A percentile compares a stretch with the other conserved stretches of the same genome.
Evolutionary conservation across 1,140 invertebrate genomes (phyloP).

Genomic region (Drosophila serrata): DNA sequence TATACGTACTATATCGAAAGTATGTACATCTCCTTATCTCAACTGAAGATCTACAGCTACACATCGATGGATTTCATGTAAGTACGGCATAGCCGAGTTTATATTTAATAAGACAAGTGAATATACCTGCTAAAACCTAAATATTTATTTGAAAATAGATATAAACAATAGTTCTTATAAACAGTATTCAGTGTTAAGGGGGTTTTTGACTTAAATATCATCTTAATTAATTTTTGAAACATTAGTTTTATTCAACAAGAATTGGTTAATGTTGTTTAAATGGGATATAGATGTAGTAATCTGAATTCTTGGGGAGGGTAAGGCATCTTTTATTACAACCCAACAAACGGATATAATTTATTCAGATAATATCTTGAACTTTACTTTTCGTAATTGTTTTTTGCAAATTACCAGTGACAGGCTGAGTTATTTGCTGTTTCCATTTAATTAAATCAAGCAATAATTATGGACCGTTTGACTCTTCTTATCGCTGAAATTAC

Average conservation of each 20-base stretch:
- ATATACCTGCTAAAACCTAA: no score
- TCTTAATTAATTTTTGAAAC: not conserved
- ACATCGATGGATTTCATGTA: no score
- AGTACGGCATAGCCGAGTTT: no score
- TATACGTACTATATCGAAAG: no score
- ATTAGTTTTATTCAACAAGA: not conserved
- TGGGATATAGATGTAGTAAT: not conserved
- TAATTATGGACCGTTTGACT: constrained; percentile 45
- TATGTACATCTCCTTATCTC: no score
- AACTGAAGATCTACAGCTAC: no score
- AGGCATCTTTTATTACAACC: not conserved
- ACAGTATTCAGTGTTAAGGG: no score
- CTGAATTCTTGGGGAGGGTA: not conserved
- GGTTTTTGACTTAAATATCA: no score
- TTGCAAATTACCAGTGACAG: constrained; percentile 27
- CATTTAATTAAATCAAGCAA: constrained; percentile 55
- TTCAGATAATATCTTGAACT: constrained; percentile 31
- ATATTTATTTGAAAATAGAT: no score
- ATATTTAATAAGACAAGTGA: no score
- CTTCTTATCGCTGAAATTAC: constrained; percentile 1
- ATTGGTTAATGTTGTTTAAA: not conserved
- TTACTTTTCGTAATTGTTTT: constrained; percentile 3
- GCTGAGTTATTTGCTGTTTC: constrained; percentile 39
- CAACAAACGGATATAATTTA: constrained; percentile 36
- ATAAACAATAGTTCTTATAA: no score